Base-by-base conservation (phyloP, 1,140 invertebrate species). In the Drosophila pseudoananassae region DNA sequence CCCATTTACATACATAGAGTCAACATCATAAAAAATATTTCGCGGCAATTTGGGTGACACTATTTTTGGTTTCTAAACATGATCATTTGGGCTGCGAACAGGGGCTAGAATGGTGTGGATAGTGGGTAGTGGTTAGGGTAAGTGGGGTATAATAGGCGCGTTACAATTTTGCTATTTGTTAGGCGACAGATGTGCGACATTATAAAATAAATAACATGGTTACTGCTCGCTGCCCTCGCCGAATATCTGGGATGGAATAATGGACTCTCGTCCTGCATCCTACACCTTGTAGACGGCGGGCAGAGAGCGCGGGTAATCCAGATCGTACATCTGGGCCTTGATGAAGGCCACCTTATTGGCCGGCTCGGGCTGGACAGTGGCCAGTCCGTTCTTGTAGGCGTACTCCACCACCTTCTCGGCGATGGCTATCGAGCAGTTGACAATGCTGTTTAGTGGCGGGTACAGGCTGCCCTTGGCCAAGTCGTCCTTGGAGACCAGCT, bases 391-490 rank as follows among this genome's bases (percentile, higher is more conserved):
- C 90, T 94, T 93, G 84, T 98, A 99, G n/a, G 97, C 97, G 92
- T 97, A 96, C 68, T 98, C 94, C 27, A 97, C 96, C 61, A 99
- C 93, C 77, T 95, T 94, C 3, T 94, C 94, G 5, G 98, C 98
- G 76, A 99, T 99, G 72, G 94, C 94, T 2, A 98, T 78, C 0
- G 98, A 99, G 52, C 98, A 97, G 49, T 97, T 95, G 68, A 95
- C 94, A 80, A 99, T 98, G 14, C 95, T 94, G n/a, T 94, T 92
- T 8, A 99, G 93, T 0, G 98, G 97, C 12, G 99, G 99, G 91
- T 99, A 99, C 23, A 99, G 94, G 71, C 97, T 96, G n/a, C 98
- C 98, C 58, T 94, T 94, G 0, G 93, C 94, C 38, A 99, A 93
- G 92, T 99, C 96, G 6, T 94, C 93, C 52, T 97, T 94, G 6